Percentiles rank a stretch among this genome's conserved stretches.
phyloP scores from a whole-genome alignment of 2,113 vertebrate species.

The Chaetodon trifascialis region DNA sequence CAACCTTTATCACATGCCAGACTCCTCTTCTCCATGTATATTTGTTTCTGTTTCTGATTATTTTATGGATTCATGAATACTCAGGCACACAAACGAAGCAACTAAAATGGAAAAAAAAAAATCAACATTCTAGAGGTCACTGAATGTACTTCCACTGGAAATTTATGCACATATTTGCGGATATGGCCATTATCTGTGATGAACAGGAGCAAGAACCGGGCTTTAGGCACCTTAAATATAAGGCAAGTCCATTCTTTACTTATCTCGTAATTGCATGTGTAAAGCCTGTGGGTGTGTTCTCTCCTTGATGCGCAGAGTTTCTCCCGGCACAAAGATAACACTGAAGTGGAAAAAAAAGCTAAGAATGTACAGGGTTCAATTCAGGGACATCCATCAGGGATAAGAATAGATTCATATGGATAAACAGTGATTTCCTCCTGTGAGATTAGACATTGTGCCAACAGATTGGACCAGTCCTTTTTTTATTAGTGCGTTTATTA shows the following conservation, averaged over 20 bases:
- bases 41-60: not conserved
- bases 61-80: not conserved
- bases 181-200: slow-evolving; percentile 52
- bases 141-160: slow-evolving; percentile 8
- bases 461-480: not conserved
- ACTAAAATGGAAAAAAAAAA: not conserved
- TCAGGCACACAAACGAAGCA: not conserved
- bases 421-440: slow-evolving; percentile 1
- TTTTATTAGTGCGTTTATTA: not conserved
- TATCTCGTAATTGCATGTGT: slow-evolving; percentile 73
- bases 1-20: not conserved
- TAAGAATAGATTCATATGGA: slow-evolving; percentile 2
- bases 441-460: not conserved
- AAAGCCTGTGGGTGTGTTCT: slow-evolving; percentile 41
- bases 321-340: slow-evolving; percentile 37
- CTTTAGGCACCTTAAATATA: slow-evolving; percentile 45
- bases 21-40: not conserved
- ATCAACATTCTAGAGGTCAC: not conserved
- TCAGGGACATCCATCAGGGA: slow-evolving; percentile 28
- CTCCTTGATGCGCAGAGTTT: slow-evolving; percentile 13
- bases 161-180: slow-evolving; percentile 5
- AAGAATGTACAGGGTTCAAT: slow-evolving; percentile 57
- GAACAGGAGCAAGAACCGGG: slow-evolving; percentile 40
- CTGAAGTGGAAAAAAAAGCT: not conserved
- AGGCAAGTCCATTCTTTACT: slow-evolving; percentile 54